Evolutionary conservation across 1,140 invertebrate species (phyloP).

Genomic region (Bactericera cockerelli): DNA sequence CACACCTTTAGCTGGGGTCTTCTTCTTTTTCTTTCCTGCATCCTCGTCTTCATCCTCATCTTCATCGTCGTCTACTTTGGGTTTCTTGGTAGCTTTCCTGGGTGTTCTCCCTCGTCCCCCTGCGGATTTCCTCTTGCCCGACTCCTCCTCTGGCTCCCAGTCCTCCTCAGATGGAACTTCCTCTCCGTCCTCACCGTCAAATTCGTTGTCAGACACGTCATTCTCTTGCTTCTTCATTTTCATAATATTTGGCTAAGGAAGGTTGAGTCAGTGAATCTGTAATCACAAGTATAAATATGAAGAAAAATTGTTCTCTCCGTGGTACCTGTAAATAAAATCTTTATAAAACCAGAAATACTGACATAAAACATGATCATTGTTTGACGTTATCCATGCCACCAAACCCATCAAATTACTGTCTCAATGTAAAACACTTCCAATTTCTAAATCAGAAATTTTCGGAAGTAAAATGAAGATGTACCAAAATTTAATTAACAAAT

Average conservation of each 20-base stretch:
- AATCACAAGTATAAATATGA: no score
- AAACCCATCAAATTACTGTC: no score
- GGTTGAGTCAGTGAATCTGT: no score
- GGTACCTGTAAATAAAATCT: no score
- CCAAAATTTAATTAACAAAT: no score
- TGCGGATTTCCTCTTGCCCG: neutral
- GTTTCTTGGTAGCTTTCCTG: neutral
- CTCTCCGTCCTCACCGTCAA: neutral
- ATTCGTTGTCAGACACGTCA: conserved; percentile 9
- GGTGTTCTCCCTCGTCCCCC: neutral
- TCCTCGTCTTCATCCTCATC: neutral
- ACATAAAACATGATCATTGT: no score
- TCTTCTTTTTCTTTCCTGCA: neutral
- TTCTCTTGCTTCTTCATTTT: conserved; percentile 7
- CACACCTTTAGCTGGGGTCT: neutral
- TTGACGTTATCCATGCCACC: no score
- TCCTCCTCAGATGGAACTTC: neutral
- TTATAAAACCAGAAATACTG: no score
- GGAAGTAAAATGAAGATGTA: no score
- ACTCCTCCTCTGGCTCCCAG: neutral
- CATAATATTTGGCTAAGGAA: neutral
- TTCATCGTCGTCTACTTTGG: conserved; percentile 5
- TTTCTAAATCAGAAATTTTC: no score
- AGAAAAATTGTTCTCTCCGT: no score
- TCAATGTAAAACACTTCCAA: no score